Base-by-base conservation (phyloP, 1,140 invertebrate species). In the Arctopsyche grandis region DNA sequence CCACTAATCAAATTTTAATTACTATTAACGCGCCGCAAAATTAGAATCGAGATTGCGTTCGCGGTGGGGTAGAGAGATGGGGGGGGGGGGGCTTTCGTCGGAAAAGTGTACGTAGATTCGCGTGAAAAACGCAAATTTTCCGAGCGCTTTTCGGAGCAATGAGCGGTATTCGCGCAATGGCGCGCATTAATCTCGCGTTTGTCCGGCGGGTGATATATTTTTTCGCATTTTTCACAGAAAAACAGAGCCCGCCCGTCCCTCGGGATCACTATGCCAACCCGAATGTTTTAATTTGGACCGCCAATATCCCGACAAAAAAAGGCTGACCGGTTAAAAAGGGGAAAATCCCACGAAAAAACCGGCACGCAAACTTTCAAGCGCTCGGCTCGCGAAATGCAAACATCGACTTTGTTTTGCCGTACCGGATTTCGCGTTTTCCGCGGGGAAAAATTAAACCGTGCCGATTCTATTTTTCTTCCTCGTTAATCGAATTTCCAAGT, bases 141-240 rank as follows among this genome's bases (percentile, higher is more conserved):
- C 29, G 29, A 38, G n/a, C n/a, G n/a, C n/a, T n/a, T n/a, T n/a
- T n/a, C n/a, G n/a, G 19, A 56, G 52, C 52, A 43, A 43, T 14
- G 66, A 44, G 38, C 38, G 69, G 69, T 21, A 46, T 71, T 71
- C 69, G 38, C 44, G 44, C 38, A 71, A 71, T 71, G 69, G 69
- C 21, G 69, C 38, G 69, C 69, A 71, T 71, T 71, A 71, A 71
- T 71, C 69, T 71, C 69, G 69, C 69, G 43, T 71, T 71, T 71
- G 69, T 71, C 69, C 69, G 26, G 38, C 69, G 24, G 19, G 69
- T 71, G 69, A 66, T 66, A 66, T 66, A 66, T 66, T 66, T 26
- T 66, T 66, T 66, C 60, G 60, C 60, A 66, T 66, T 66, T 66
- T 66, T 66, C 60, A 66, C 12, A 16, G 60, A 38, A 38, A 66